Evolutionary conservation across 2,113 vertebrate genomes (phyloP).

Genomic region (Fukomys damarensis): DNA sequence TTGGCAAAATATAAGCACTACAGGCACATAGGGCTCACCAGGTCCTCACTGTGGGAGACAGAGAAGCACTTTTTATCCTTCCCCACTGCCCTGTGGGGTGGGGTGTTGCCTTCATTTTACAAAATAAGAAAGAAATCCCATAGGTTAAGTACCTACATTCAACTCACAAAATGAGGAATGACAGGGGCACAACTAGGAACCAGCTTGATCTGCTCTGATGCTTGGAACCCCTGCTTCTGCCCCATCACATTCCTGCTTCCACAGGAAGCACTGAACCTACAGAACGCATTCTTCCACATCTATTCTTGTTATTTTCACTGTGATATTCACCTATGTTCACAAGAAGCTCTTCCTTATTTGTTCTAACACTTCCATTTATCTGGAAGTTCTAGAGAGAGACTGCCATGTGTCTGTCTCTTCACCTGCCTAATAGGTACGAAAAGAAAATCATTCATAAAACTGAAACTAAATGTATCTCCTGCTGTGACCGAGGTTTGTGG

Average conservation of each 20-base stretch:
- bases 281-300: background rate
- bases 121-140: background rate
- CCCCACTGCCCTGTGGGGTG: fast-evolving
- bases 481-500: background rate
- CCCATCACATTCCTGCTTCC: background rate
- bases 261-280: background rate
- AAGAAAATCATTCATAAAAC: background rate
- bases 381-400: background rate
- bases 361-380: background rate
- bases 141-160: background rate
- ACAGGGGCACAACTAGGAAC: background rate
- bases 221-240: background rate
- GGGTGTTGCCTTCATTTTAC: background rate
- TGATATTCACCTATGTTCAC: background rate
- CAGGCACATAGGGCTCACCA: fast-evolving
- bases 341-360: background rate
- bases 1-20: background rate
- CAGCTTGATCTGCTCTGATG: background rate
- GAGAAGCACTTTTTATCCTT: background rate
- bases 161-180: background rate
- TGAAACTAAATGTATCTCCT: background rate
- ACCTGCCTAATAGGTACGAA: background rate
- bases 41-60: fast-evolving
- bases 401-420: background rate
- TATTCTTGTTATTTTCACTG: background rate